Evolutionary conservation across 2,797 vertebrate species (phyloP).

Genomic region (Lepus oiostolus): DNA sequence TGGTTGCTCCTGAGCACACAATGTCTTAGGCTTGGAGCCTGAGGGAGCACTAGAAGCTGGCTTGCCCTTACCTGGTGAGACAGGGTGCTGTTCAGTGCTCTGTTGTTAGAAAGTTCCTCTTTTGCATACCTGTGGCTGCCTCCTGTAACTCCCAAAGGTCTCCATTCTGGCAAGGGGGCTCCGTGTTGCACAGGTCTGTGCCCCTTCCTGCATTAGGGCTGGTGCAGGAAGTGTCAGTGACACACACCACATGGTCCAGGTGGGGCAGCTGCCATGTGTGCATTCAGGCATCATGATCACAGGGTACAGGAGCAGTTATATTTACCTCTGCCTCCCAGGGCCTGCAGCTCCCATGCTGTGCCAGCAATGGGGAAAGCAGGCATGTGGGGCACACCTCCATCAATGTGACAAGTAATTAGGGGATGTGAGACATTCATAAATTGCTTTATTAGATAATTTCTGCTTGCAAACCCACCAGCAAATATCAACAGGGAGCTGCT

Average conservation of each 20-base stretch:
- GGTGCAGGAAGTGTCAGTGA: not conserved
- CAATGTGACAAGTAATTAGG: conserved; percentile 88
- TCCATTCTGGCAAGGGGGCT: not conserved
- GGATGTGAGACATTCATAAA: conserved; percentile 85
- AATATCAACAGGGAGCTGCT: not conserved
- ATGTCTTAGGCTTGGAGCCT: not conserved
- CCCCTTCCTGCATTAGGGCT: not conserved
- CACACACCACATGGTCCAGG: accelerated
- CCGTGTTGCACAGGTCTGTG: not conserved
- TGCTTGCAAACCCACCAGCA: conserved; percentile 84
- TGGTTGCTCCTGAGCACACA: not conserved
- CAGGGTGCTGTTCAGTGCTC: not conserved
- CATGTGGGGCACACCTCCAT: conserved; percentile 55
- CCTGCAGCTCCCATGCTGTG: conserved; percentile 18
- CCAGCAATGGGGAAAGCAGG: conserved; percentile 63
- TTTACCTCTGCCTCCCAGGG: conserved; percentile 73
- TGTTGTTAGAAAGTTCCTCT: too few species aligned
- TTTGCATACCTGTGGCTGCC: not conserved
- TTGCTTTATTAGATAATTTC: conserved; percentile 88
- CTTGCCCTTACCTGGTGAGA: not conserved
- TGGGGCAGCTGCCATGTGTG: not conserved
- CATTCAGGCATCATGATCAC: conserved; percentile 25
- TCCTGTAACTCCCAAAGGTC: not conserved
- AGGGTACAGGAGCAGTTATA: conserved; percentile 73
- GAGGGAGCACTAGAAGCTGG: not conserved